Evolutionary conservation across 2,888 invertebrate species (phyloP), one percentile per base, ranked within the genome.

Genomic region (Allygus modestus): DNA sequence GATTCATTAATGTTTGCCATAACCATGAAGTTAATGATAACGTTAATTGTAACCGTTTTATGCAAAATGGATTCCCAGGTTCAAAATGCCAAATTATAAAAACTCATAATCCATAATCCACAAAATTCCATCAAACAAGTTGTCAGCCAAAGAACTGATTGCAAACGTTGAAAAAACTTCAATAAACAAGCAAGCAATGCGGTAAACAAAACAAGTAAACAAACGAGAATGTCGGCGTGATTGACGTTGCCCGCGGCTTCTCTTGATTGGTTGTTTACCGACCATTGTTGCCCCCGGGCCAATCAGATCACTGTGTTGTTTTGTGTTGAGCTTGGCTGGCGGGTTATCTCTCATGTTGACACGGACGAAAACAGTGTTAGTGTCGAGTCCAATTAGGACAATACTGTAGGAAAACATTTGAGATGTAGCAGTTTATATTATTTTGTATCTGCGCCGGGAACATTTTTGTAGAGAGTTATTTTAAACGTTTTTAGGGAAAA

Each of bases 191-290:
- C 12, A 15, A 65, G 65, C 65, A 28, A 65, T 65, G 65, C 23
- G 23, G 31, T 20, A 65, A 65, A 65, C 65, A 31, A 26, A 65
- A 12, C 65, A 17, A 65, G 65, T 65, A 65, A 65, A 65, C 65
- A 65, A 65, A 54, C 54, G 54, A 54, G 46, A 46, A 46, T 17
- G 46, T 17, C 12, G 23, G 12, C 58, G 65, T 65, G 65, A 65
- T 65, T 65, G 65, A 65, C 26, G 58, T 58, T 4, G 23, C 23
- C 23, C 2, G 20, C 58, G 65, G 65, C 58, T 28, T 65, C 65
- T 31, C 65, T 65, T 65, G 65, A 65, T 65, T 65, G 65, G 65
- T 65, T 65, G 65, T 65, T 65, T 65, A 65, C 65, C 20, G 31
- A 58, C 58, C 58, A 65, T 65, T 65, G 65, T 65, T 65, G 65